Base-by-base conservation (phyloP, 2,888 invertebrate species). In the Siphlonurus alternatus region DNA sequence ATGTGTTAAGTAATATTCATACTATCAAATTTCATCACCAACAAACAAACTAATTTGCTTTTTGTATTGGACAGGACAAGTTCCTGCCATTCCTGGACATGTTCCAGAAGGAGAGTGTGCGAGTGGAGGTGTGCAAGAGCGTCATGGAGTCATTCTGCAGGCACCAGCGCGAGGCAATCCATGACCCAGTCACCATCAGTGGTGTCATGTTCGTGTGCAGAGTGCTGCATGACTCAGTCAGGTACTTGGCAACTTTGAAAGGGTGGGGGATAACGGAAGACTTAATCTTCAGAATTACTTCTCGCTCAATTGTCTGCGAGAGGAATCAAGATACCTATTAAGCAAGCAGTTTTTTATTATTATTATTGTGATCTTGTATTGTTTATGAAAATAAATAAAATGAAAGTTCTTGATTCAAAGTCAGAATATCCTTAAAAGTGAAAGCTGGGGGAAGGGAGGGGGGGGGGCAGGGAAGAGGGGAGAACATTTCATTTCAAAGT, bases 191-290 rank as follows among this genome's bases (percentile, higher is more conserved):
- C 53, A 85, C 94, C 62, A 90, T 89, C 64, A 89, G 91, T 73
- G 87, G 91, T 64, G 78, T 96, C 61, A 89, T 93, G 86, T 89
- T 89, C 72, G 81, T 97, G 18, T 90, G 92, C 70, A 87, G 88
- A 71, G 86, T 89, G 68, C 81, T 98, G 70, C 96, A 98, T 74
- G 95, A 98, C 75, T 92, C 90, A 2, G 90, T 97, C 61, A 93
- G 90, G 92, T 93, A 78, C 75, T n/a, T n/a, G n/a, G n/a, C n/a
- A 81, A 77, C 3, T 53, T 60, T 63, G 61, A 15, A 24, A 38
- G 20, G 38, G 15, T 53, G 2, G 2, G 2, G 20, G 53, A 2
- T 20, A 19, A 2, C 20, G 53, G 2, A 53, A 53, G 2, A 19
- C n/a, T 20, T 19, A 1, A 53, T 1, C 2, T 53, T n/a, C n/a